Percentiles rank a stretch among this genome's conserved stretches.
Evolutionary conservation across 2,888 invertebrate species (phyloP).

Genomic region (Mechanitis mazaeus): DNA sequence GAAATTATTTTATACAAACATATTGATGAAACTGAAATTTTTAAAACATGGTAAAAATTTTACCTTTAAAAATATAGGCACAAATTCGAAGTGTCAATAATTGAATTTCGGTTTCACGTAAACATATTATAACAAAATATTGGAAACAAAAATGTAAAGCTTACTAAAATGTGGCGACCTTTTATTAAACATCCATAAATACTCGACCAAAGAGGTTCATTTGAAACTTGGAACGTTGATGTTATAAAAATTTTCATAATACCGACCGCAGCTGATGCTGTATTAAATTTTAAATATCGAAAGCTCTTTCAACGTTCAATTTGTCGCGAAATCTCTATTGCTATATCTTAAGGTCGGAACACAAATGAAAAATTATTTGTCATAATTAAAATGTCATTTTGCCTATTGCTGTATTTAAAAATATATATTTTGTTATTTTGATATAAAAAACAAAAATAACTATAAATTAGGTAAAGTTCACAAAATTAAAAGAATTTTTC

Average conservation of each 20-base stretch:
- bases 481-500: no score
- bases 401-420: background rate
- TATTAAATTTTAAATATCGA: conserved; percentile 75
- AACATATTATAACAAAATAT: background rate
- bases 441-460: no score
- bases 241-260: conserved; percentile 63
- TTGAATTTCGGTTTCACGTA: background rate
- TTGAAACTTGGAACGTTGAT: conserved; percentile 34
- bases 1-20: no score
- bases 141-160: background rate
- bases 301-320: conserved; percentile 53
- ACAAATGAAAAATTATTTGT: conserved; percentile 7
- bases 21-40: background rate
- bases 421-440: background rate
- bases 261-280: conserved; percentile 62
- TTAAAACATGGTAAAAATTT: background rate
- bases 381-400: background rate
- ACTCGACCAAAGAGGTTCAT: conserved; percentile 25
- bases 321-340: conserved; percentile 56
- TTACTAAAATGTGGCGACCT: background rate
- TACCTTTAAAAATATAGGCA: background rate
- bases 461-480: no score
- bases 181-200: conserved; percentile 23
- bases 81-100: background rate
- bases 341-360: conserved; percentile 30